These are phyloP conservation scores for Temnothorax unifasciatus DNA, from an alignment of 2,888 invertebrate genomes.

Conservation along the genomic window DNA sequence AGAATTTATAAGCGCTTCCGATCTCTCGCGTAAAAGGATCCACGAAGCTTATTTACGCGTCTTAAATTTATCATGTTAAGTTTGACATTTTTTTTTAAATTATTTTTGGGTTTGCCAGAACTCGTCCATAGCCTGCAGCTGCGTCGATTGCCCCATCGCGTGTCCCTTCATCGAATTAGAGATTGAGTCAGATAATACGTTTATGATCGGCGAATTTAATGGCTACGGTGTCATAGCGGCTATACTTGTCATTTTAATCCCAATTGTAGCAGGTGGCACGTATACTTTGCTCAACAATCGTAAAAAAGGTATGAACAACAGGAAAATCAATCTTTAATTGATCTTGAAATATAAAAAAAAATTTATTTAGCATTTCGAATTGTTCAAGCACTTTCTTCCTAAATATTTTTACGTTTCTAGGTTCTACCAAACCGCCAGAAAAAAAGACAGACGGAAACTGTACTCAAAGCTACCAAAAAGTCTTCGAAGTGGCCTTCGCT, in stretches of 20 bases:
- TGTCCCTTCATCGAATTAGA: constrained; percentile 88
- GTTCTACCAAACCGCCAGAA: background rate
- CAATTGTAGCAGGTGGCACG: constrained; percentile 80
- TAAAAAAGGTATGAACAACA: constrained; percentile 42
- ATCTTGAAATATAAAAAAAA: background rate
- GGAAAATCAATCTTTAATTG: constrained; percentile 33
- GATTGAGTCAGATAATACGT: constrained; percentile 84
- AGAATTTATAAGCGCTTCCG: background rate
- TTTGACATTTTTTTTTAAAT: too few relatives aligned
- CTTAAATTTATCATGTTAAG: too few relatives aligned
- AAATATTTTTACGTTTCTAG: background rate
- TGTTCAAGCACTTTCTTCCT: background rate
- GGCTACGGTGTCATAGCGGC: constrained; percentile 89
- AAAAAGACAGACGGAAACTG: background rate
- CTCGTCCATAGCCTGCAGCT: constrained; percentile 90
- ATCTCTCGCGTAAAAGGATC: background rate
- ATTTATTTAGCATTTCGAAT: background rate
- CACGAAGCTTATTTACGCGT: background rate
- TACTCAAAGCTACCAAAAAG: constrained; percentile 72
- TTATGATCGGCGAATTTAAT: constrained; percentile 89
- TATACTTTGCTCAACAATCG: constrained; percentile 1
- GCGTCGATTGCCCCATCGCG: constrained; percentile 90
- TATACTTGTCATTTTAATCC: constrained; percentile 87
- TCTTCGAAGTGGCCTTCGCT: constrained; percentile 85
- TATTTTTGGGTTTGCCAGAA: constrained; percentile 78